Base-by-base conservation (phyloP, 2,113 vertebrate species). In the Sarotherodon lohbergeri region DNA sequence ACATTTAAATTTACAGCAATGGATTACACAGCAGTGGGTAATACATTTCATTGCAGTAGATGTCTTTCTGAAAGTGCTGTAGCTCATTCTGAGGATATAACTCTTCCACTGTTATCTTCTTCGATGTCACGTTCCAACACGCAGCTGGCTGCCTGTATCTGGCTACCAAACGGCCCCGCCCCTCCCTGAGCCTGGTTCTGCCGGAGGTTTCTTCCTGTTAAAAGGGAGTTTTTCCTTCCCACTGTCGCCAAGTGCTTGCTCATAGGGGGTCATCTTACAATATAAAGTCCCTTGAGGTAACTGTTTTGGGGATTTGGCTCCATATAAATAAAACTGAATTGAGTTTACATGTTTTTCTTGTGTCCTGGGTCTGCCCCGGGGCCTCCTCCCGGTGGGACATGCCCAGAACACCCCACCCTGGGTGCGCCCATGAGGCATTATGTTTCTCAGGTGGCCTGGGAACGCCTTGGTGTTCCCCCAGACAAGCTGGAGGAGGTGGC, bases 151-250 rank as follows among this genome's bases (percentile, higher is more conserved):
- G 61, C 32, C 10, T n/a, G 32, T 0, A 1, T 66, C 61, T 34
- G 1, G n/a, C 61, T n/a, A n/a, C 32, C 2, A 39, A 36, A 12
- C 9, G 12, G 32, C 5, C 57, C 3, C 0, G 9, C 29, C 16
- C 0, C 59, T 41, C 39, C 39, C 39, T 41, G 4, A 43, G 41
- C 11, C 39, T 41, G 39, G 39, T 41, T 41, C 11, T n/a, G 32
- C 61, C 0, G 17, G 61, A 4, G 32, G 17, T 66, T 66, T 0
- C 19, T 66, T 66, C 61, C 61, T 39, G 17, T 0, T 66, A 1
- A 66, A 66, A n/a, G 4, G 19, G 10, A 66, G 61, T 66, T 66
- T 66, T 39, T 39, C 10, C 61, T 66, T 66, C 61, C 2, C 61
- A 39, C 17, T 66, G 19, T 66, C 6, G 2, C 19, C 61, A 66